Percentiles rank a stretch among this genome's conserved stretches.
phyloP scores from a whole-genome alignment of 1,140 invertebrate genomes.

The Octopus bimaculoides region DNA sequence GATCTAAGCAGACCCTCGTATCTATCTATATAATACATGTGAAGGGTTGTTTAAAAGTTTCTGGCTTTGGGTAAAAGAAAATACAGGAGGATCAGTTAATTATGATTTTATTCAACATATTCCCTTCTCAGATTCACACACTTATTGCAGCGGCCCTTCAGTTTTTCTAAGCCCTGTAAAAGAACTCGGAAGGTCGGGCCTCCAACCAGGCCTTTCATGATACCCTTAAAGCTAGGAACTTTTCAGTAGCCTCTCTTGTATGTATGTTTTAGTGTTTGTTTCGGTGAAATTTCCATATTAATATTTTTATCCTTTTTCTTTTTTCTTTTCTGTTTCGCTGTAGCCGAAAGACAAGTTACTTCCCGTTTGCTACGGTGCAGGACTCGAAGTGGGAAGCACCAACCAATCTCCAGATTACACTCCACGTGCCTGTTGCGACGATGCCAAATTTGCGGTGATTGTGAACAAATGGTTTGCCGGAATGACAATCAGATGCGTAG shows the following conservation, averaged over 20 bases:
- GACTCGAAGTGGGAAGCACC: slow-evolving; percentile 31
- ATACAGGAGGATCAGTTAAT: too few relatives aligned
- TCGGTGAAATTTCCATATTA: not conserved
- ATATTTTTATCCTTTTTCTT: not conserved
- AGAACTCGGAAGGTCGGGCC: too few relatives aligned
- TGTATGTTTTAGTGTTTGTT: not conserved
- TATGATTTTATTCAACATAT: too few relatives aligned
- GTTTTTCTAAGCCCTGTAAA: too few relatives aligned
- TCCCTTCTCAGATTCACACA: too few relatives aligned
- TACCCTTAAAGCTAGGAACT: too few relatives aligned
- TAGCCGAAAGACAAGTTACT: slow-evolving; percentile 29
- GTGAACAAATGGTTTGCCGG: slow-evolving; percentile 37
- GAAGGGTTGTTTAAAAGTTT: too few relatives aligned
- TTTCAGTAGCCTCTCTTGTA: not conserved
- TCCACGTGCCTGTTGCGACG: slow-evolving; percentile 35
- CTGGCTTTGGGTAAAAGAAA: too few relatives aligned
- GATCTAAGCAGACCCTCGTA: too few relatives aligned
- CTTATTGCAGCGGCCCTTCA: too few relatives aligned
- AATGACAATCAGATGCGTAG: slow-evolving; percentile 31
- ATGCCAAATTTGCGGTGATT: slow-evolving; percentile 26
- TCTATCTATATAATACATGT: too few relatives aligned
- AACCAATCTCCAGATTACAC: slow-evolving; percentile 35
- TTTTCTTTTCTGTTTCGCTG: slow-evolving; percentile 8
- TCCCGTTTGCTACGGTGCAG: slow-evolving; percentile 27
- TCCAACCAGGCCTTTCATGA: too few relatives aligned